Evolutionary conservation across 2,888 invertebrate species (phyloP), one percentile per base, ranked within the genome.

Genomic region (Heterodera filipjevi): DNA sequence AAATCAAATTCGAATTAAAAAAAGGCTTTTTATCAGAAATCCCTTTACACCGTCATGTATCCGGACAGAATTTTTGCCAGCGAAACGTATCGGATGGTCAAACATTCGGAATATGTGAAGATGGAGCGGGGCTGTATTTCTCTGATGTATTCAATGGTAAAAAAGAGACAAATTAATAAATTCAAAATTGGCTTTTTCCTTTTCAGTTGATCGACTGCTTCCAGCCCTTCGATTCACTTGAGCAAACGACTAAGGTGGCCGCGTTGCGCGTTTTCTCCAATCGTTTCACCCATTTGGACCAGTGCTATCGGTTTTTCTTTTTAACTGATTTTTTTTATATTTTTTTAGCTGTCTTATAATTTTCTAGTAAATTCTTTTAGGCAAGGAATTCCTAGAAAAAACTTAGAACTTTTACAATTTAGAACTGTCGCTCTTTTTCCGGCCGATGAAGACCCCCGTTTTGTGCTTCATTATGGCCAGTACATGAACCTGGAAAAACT

Each of bases 111-210:
- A 66, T 81, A 83, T 76, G 76, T 82, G 49, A 82, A 80, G 71
- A 83, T 83, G 84, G 84, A 83, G 53, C 77, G 85, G 30, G 84
- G 84, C n/a, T 85, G 85, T 39, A 53, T 83, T 30, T 82, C 83
- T 5, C 66, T 83, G 74, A 77, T 81, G 83, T 82, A 66, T 46
- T 80, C 84, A 39, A 83, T 83, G 84, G 53, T 83, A 46, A 84
- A 84, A 72, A 33, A 66, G 14, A 66, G 44, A 1, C n/a, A 70
- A 70, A 8, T 27, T n/a, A 70, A 70, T 39, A n/a, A n/a, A 6
- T 27, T 12, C 19, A 16, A 5, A n/a, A 22, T 16, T 53, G 16
- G 16, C 22, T 35, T 33, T 33, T 10, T 72, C 22, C 19, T 39
- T 39, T 73, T 2, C 35, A 73, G 73, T n/a, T 75, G 33, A 44